These are phyloP conservation scores for Cladorhizidae sp. DNA, from an alignment of 37 sponge, comb jelly and placozoan genomes.

Conservation along the genomic window DNA sequence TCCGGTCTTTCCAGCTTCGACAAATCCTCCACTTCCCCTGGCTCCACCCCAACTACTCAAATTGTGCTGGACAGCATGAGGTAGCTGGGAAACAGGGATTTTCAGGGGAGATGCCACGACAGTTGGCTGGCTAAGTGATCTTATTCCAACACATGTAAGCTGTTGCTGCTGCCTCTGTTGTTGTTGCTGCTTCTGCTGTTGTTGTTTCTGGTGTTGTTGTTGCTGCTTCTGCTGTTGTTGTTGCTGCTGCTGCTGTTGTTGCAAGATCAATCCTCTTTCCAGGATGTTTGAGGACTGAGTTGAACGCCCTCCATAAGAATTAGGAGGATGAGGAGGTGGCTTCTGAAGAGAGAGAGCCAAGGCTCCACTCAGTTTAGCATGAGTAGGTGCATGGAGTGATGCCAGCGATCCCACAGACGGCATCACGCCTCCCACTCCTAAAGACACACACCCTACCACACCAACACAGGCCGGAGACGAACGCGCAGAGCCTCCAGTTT, in stretches of 20 bases:
- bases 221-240: too few relatives aligned
- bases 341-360: not conserved
- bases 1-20: not conserved
- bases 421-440: not conserved
- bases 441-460: not conserved
- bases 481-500: not conserved
- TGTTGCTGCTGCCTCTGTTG: not conserved
- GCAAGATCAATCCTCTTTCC: not conserved
- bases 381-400: not conserved
- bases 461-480: not conserved
- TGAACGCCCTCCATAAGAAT: not conserved
- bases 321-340: not conserved
- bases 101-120: constrained; percentile 56
- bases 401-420: not conserved
- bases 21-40: not conserved
- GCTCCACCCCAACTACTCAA: constrained; percentile 3
- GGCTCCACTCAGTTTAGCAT: not conserved
- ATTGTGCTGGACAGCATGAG: not conserved
- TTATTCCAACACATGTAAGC: not conserved
- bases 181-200: too few relatives aligned
- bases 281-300: not conserved
- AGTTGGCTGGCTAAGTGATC: constrained; percentile 16
- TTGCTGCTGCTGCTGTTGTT: not conserved
- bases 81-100: constrained; percentile 15
- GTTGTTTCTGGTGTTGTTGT: too few relatives aligned